These are phyloP conservation scores for Chloroclystis v-ata DNA, from an alignment of 2,888 invertebrate species.

Conservation along the genomic window DNA sequence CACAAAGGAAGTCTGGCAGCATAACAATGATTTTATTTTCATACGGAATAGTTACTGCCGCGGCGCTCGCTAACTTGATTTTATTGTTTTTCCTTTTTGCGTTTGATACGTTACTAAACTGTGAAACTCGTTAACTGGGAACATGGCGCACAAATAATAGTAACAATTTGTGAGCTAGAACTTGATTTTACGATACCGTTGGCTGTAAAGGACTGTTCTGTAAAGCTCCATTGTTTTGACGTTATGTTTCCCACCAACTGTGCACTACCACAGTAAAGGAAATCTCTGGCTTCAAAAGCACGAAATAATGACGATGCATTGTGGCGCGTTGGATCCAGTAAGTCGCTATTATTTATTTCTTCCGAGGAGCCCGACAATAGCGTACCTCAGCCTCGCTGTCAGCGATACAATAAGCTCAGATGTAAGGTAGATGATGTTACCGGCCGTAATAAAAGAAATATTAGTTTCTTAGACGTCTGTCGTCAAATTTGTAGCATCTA, in stretches of 20 bases:
- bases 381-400: conserved; percentile 65
- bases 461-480: conserved; percentile 35
- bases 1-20: conserved; percentile 32
- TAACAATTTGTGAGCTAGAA: conserved; percentile 4
- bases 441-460: conserved; percentile 51
- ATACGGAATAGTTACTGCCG: conserved; percentile 21
- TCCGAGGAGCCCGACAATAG: conserved; percentile 59
- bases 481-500: conserved; percentile 43
- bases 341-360: conserved; percentile 72
- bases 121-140: conserved; percentile 19
- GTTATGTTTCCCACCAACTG: conserved; percentile 30
- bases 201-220: neutral
- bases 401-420: conserved; percentile 70
- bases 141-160: conserved; percentile 7
- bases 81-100: conserved; percentile 17
- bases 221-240: conserved; percentile 36
- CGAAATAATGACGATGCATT: conserved; percentile 68
- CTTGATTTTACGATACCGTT: conserved; percentile 2
- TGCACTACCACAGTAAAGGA: conserved; percentile 43
- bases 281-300: conserved; percentile 48
- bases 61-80: conserved; percentile 14
- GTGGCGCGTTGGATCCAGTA: conserved; percentile 64
- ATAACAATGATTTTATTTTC: conserved; percentile 26
- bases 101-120: conserved; percentile 20
- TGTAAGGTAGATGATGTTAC: conserved; percentile 56